Percentiles rank a stretch among this genome's conserved stretches.
Conservation (phyloP, 2,888 invertebrate species). For the Euzetes globulus region DNA sequence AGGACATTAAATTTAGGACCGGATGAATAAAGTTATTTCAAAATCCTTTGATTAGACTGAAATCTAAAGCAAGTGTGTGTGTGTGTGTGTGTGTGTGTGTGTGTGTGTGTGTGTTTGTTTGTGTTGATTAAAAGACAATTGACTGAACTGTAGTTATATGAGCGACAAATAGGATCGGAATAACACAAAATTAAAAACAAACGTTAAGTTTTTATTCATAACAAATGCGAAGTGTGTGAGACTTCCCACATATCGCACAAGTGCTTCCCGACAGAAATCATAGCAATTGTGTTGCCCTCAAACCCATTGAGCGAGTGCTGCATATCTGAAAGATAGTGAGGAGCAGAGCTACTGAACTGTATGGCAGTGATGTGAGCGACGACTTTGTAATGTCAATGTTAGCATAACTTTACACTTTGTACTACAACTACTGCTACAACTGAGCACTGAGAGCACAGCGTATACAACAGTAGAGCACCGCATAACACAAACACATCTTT, state of each 20-base stretch:
- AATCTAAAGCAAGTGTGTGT: too few relatives aligned
- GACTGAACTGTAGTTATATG: too few relatives aligned
- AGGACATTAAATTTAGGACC: too few relatives aligned
- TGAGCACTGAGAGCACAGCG: background rate
- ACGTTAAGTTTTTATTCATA: slow-evolving; percentile 6
- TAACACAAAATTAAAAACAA: background rate
- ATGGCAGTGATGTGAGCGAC: slow-evolving; percentile 2
- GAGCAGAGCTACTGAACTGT: background rate
- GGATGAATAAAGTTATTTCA: too few relatives aligned
- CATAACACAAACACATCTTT: background rate
- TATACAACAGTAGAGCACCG: background rate
- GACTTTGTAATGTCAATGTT: slow-evolving; percentile 29
- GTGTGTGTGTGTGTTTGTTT: too few relatives aligned
- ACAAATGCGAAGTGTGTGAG: slow-evolving; percentile 12
- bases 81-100: too few relatives aligned
- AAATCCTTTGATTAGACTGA: too few relatives aligned
- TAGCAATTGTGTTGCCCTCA: slow-evolving; percentile 24
- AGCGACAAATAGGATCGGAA: too few relatives aligned
- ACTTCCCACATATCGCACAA: slow-evolving; percentile 21
- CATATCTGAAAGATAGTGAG: background rate
- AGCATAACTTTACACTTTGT: slow-evolving; percentile 29
- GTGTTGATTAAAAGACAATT: too few relatives aligned
- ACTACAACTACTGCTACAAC: slow-evolving; percentile 19
- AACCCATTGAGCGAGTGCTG: slow-evolving; percentile 27
- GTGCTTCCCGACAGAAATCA: slow-evolving; percentile 18